A percentile compares a stretch with the other conserved stretches of the same genome.
These are phyloP conservation scores for Bagarius yarrelli DNA, from an alignment of 2,113 vertebrate genomes.

Conservation along the genomic window DNA sequence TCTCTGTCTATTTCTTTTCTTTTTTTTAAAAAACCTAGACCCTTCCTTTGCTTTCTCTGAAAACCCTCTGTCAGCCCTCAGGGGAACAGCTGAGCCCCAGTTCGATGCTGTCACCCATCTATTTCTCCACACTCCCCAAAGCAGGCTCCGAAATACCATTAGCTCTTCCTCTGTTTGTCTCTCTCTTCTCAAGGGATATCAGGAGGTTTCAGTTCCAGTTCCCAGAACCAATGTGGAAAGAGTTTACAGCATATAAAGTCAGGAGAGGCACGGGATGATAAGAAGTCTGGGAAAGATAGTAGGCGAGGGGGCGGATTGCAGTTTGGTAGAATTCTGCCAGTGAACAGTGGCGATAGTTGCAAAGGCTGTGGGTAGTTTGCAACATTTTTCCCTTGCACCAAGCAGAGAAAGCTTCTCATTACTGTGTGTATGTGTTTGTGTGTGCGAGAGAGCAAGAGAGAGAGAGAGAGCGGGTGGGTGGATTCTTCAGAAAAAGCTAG, in stretches of 20 bases:
- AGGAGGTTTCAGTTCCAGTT: slow-evolving; percentile 56
- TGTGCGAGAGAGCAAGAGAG: background rate
- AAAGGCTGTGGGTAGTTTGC: slow-evolving; percentile 55
- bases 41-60: slow-evolving; percentile 6
- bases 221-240: slow-evolving; percentile 41
- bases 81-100: slow-evolving; percentile 49
- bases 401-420: slow-evolving; percentile 46
- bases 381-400: slow-evolving; percentile 29
- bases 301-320: slow-evolving; percentile 70
- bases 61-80: slow-evolving; percentile 32
- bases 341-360: slow-evolving; percentile 58
- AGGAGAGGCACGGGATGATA: background rate
- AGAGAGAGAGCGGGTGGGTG: slow-evolving; percentile 49
- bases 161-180: slow-evolving; percentile 51
- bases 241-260: slow-evolving; percentile 37
- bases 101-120: slow-evolving; percentile 44
- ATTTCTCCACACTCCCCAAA: slow-evolving; percentile 23
- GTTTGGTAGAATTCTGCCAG: slow-evolving; percentile 63
- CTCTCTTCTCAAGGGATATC: slow-evolving; percentile 47
- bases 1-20: too few species aligned
- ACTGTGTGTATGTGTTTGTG: slow-evolving; percentile 23
- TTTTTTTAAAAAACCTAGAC: slow-evolving; percentile 18
- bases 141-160: slow-evolving; percentile 57
- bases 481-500: slow-evolving; percentile 43
- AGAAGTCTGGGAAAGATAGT: slow-evolving; percentile 62